These are phyloP conservation scores for Nothocercus julius DNA, from an alignment of 2,113 vertebrate species.

Conservation along the genomic window DNA sequence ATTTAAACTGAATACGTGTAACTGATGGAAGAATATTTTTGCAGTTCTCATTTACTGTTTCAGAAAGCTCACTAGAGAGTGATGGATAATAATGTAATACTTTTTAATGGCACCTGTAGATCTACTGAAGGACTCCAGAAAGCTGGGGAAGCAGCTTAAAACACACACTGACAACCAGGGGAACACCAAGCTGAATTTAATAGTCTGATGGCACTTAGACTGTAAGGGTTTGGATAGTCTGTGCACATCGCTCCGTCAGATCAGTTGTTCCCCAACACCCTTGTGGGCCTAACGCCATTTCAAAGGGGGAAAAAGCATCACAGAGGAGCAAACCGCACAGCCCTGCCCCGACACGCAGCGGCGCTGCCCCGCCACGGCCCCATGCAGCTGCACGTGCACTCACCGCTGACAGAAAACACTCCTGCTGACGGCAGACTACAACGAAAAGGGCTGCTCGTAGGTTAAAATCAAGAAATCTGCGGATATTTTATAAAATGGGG, in stretches of 20 bases:
- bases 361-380: too few relatives aligned
- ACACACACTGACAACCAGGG: neutral
- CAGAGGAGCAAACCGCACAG: too few relatives aligned
- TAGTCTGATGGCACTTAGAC: neutral
- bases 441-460: neutral
- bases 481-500: neutral
- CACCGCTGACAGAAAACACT: neutral
- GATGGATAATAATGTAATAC: neutral
- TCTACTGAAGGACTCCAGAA: neutral
- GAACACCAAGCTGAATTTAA: neutral
- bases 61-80: neutral
- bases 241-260: too few relatives aligned
- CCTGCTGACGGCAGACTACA: neutral
- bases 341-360: neutral
- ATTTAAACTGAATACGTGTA: neutral
- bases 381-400: neutral
- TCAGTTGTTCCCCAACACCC: neutral
- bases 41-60: neutral
- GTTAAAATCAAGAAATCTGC: neutral
- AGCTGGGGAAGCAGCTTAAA: neutral
- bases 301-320: neutral
- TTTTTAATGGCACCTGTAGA: neutral
- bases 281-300: conserved; percentile 22
- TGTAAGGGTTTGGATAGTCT: neutral
- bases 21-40: neutral